Evolutionary conservation across 2,797 vertebrate species (phyloP).

Genomic region (Myotis pilosus): DNA sequence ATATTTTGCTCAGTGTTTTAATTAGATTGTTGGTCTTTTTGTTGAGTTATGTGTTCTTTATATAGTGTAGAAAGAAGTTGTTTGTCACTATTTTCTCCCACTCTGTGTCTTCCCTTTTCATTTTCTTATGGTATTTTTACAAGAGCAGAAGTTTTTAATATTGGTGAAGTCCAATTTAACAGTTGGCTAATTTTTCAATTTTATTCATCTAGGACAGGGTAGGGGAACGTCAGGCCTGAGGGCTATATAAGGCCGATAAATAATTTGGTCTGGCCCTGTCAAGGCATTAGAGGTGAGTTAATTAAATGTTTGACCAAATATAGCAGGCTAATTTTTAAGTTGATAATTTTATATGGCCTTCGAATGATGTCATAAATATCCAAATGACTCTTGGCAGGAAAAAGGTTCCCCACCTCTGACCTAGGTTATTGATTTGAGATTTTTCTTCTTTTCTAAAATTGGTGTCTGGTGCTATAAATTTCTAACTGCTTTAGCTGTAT

Average conservation of each 20-base stretch:
- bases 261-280: too few relatives aligned
- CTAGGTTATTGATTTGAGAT: neutral
- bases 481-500: neutral
- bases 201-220: neutral
- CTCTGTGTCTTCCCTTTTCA: neutral
- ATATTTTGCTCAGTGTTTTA: neutral
- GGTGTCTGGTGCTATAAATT: neutral
- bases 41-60: conserved; percentile 7
- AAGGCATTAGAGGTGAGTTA: too few relatives aligned
- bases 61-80: neutral
- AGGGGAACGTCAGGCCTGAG: too few relatives aligned
- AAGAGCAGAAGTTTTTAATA: neutral
- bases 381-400: too few relatives aligned
- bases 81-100: neutral
- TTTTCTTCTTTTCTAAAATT: neutral
- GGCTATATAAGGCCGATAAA: too few relatives aligned
- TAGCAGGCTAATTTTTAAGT: too few relatives aligned
- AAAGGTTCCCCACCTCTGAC: too few relatives aligned
- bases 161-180: neutral
- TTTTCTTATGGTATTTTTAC: neutral
- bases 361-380: too few relatives aligned
- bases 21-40: neutral
- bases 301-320: too few relatives aligned
- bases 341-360: too few relatives aligned
- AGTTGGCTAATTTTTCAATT: neutral